Conservation (phyloP, 2,888 invertebrate genomes). For the Drosophila dives region DNA sequence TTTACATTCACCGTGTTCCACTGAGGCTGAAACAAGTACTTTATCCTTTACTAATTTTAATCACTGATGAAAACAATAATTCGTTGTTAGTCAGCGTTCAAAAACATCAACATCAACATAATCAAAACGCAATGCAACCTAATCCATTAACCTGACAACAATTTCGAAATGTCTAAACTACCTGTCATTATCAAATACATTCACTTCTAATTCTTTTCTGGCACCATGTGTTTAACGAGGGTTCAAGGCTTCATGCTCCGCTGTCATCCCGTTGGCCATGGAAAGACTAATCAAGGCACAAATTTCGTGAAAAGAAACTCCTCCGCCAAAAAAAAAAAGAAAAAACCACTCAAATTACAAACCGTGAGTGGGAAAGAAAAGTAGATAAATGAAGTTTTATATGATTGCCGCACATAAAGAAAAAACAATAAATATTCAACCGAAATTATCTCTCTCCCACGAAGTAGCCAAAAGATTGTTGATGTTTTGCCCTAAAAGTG, state of each 20-base stretch:
- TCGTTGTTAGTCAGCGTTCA: background rate
- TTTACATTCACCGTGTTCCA: no score
- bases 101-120: background rate
- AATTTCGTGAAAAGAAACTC: constrained; percentile 41
- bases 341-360: constrained; percentile 59
- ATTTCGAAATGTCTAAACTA: constrained; percentile 13
- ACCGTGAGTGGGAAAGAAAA: constrained; percentile 41
- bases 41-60: background rate
- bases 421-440: constrained; percentile 57
- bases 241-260: constrained; percentile 68
- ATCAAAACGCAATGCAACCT: background rate
- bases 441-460: constrained; percentile 77
- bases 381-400: constrained; percentile 30
- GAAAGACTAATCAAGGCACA: constrained; percentile 68
- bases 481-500: constrained; percentile 50
- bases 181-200: constrained; percentile 46
- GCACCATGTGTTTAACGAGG: constrained; percentile 84
- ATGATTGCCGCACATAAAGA: constrained; percentile 49
- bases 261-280: constrained; percentile 56
- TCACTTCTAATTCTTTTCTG: constrained; percentile 42
- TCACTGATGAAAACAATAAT: background rate
- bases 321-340: constrained; percentile 57
- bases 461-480: constrained; percentile 42
- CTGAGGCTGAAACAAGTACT: background rate
- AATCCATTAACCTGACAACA: constrained; percentile 4